Percentiles rank a stretch among this genome's conserved stretches.
Evolutionary conservation across 2,888 invertebrate genomes (phyloP).

Genomic region (Andrena bucephala): DNA sequence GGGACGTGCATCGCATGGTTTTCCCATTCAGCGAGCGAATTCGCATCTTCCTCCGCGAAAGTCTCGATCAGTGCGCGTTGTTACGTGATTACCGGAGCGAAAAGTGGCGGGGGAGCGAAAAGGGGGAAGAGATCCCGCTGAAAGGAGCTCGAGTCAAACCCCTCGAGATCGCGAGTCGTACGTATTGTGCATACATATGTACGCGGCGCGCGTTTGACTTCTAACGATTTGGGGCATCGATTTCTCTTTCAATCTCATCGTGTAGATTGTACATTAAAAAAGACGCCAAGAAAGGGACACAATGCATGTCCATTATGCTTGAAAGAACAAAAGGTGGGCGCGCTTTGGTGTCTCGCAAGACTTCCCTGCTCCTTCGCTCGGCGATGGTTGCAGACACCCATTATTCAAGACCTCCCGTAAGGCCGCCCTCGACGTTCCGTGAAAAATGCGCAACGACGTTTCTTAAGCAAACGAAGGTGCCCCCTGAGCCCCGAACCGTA

Average conservation of each 20-base stretch:
- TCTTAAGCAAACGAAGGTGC: conserved; percentile 34
- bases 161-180: conserved; percentile 36
- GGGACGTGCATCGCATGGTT: conserved; percentile 19
- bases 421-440: conserved; percentile 30
- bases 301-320: conserved; percentile 58
- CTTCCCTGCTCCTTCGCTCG: conserved; percentile 23
- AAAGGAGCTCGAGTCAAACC: conserved; percentile 38
- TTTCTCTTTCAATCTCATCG: conserved; percentile 58
- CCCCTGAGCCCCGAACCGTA: conserved; percentile 8
- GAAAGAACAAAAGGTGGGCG: conserved; percentile 54
- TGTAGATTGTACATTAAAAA: conserved; percentile 61
- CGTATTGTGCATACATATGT: conserved; percentile 3
- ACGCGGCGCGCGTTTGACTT: conserved; percentile 34
- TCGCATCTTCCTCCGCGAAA: conserved; percentile 7
- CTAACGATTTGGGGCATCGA: conserved; percentile 63
- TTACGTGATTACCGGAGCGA: conserved; percentile 48
- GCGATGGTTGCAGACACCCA: conserved; percentile 37
- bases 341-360: conserved; percentile 44
- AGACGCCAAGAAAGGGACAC: conserved; percentile 42
- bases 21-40: conserved; percentile 14
- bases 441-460: conserved; percentile 49
- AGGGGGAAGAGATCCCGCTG: neutral
- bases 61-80: conserved; percentile 44
- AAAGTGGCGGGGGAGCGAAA: neutral
- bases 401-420: conserved; percentile 48